Evolutionary conservation across 23 tunicate genomes (phyloP), one percentile per base, ranked within the genome.

Genomic region (Ciona savignyi): DNA sequence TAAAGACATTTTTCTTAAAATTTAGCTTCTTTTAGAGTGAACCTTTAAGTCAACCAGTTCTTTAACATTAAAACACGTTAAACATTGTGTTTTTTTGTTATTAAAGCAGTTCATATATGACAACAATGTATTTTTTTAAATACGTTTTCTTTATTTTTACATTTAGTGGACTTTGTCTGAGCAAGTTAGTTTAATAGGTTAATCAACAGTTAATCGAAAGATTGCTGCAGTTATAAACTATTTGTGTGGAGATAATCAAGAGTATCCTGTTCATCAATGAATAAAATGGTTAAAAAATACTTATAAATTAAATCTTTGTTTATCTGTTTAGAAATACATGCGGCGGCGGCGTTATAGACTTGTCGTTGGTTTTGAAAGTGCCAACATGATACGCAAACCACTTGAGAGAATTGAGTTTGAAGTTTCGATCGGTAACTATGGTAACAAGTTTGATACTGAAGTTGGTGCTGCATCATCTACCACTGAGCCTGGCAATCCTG

Each of bases 341-440:
- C 77, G 91, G 21, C 74, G 97, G 2, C 70, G 97, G 11, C 70
- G 86, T 19, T 91, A 84, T 61, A 63, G 97, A 21, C 73, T 91
- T 67, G 86, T 91, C 24, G 91, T 91, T 51, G 97, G 82, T 1
- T 85, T 91, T 63, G 83, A 81, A 62, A 51, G 70, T 26, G 97
- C 97, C 1, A 63, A 79, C 21, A 35, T 84, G 72, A 85, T 91
- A 30, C 83, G 77, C 24, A 91, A 91, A 72, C 25, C 81, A n/a
- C 75, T 78, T 33, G 91, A 91, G 61, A 76, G 77, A 23, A 60
- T 91, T 1, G 97, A 91, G 71, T 91, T 91, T 61, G 97, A 91
- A 76, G 91, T 91, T 27, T 84, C 91, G 6, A 91, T 91, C 77
- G 97, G 97, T 30, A 91, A 91, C 74, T 80, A 84, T 70, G 97